A percentile compares a stretch with the other conserved stretches of the same genome.
These are phyloP conservation scores for Scaeva pyrastri DNA, from an alignment of 2,888 invertebrate genomes.

Conservation along the genomic window DNA sequence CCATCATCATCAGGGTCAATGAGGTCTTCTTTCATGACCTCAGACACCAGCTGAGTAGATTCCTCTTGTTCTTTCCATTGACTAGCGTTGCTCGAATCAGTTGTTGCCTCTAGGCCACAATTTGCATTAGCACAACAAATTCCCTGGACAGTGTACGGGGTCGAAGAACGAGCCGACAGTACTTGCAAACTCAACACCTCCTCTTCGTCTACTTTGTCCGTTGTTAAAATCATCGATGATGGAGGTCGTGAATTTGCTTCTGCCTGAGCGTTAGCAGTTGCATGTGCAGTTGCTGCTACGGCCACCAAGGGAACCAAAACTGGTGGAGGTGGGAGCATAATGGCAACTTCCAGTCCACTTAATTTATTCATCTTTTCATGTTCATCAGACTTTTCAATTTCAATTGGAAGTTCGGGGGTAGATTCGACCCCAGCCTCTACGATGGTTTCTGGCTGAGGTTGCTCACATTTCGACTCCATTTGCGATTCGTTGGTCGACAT, in stretches of 20 bases:
- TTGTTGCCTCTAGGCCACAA: slow-evolving; percentile 79
- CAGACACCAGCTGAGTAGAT: slow-evolving; percentile 47
- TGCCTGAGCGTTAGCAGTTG: neutral
- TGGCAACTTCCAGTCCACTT: slow-evolving; percentile 40
- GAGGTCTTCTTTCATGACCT: slow-evolving; percentile 5
- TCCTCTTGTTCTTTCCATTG: slow-evolving; percentile 76
- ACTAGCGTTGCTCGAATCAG: slow-evolving; percentile 77
- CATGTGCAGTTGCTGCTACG: slow-evolving; percentile 9
- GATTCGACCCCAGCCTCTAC: neutral
- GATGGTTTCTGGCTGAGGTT: neutral
- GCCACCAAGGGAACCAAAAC: neutral
- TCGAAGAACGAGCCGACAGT: slow-evolving; percentile 81
- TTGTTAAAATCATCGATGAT: slow-evolving; percentile 39
- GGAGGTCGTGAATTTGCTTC: slow-evolving; percentile 18
- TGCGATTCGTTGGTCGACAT: slow-evolving; percentile 19
- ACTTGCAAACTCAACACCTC: slow-evolving; percentile 80
- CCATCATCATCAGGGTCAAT: neutral
- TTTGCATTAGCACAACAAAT: slow-evolving; percentile 79
- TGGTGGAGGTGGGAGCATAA: slow-evolving; percentile 70
- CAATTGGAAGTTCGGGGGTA: neutral
- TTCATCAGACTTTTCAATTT: neutral
- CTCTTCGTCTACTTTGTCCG: slow-evolving; percentile 77
- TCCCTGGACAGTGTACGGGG: slow-evolving; percentile 80
- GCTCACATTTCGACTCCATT: slow-evolving; percentile 22
- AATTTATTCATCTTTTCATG: neutral